Evolutionary conservation across 2,113 vertebrate genomes (phyloP), one percentile per base, ranked within the genome.

Genomic region (Rhabdornis inornatus): DNA sequence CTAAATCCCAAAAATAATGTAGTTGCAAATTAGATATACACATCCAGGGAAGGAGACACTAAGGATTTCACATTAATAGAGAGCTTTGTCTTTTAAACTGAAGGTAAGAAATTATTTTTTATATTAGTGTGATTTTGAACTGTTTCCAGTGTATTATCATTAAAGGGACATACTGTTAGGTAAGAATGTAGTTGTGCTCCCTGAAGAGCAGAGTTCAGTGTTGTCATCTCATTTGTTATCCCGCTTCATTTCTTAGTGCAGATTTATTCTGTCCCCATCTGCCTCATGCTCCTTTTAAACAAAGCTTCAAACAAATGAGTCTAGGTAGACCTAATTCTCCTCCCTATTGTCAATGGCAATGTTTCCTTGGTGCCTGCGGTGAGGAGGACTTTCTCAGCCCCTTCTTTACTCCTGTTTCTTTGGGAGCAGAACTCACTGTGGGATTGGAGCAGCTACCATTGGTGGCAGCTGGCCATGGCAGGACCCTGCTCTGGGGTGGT

Each of bases 351-450:
- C 60, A 18, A 20, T n/a, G 33, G 19, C 3, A 21, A 24, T 0
- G 1, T 44, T 82, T 66, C 60, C 20, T 50, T 3, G 1, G 17
- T 77, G 59, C 40, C 6, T 6, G 15, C 6, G 45, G 30, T 0
- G 0, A 69, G 49, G 31, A 57, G 31, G 8, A 17, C 13, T 89
- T 86, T 83, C 39, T 57, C 52, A 90, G n/a, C 21, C 19, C 42
- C 18, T n/a, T 40, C 21, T 63, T 63, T 70, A 11, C 42, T 71
- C 18, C 49, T 30, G 20, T 20, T n/a, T 80, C 42, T 42, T n/a
- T 0, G 6, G 57, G 31, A 72, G 24, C 75, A 53, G 27, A 3
- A 2, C 27, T 30, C 3, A 1, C 76, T 0, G 0, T 31, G 52
- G 47, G 42, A 13, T 3, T 2, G 3, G 50, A 14, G 78, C 44